These are phyloP conservation scores for Amphiprion percula DNA, from an alignment of 2,113 vertebrate species.

Conservation along the genomic window DNA sequence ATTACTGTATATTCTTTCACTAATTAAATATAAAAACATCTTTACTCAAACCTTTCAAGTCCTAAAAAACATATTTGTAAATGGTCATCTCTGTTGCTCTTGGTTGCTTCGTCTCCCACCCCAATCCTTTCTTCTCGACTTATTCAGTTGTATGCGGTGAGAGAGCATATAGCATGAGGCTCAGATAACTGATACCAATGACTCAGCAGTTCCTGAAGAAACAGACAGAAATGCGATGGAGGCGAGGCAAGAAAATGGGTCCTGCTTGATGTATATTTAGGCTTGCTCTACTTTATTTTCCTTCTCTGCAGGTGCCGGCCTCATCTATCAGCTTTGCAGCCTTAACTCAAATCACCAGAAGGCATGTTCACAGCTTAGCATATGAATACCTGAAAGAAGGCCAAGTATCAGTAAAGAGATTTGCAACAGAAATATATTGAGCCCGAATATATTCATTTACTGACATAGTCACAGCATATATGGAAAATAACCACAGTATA, in stretches of 20 bases:
- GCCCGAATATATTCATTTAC: too few relatives aligned
- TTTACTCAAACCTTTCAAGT: too few relatives aligned
- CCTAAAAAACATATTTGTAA: too few relatives aligned
- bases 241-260: not conserved
- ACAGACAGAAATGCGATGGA: not conserved
- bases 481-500: too few relatives aligned
- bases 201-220: slow-evolving; percentile 1
- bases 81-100: not conserved
- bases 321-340: slow-evolving; percentile 7
- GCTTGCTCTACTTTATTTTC: not conserved
- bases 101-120: fast-evolving
- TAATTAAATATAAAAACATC: too few relatives aligned
- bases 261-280: slow-evolving; percentile 4
- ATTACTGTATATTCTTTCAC: too few relatives aligned
- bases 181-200: not conserved
- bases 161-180: not conserved
- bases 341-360: not conserved
- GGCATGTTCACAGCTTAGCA: too few relatives aligned
- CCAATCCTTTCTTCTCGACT: not conserved
- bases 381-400: too few relatives aligned
- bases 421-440: too few relatives aligned
- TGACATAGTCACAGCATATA: too few relatives aligned
- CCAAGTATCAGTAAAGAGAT: too few relatives aligned
- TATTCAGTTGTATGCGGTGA: not conserved
- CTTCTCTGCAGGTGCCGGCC: slow-evolving; percentile 10